Base-by-base conservation (phyloP, 1,140 invertebrate species). In the Camponotus vicinus region DNA sequence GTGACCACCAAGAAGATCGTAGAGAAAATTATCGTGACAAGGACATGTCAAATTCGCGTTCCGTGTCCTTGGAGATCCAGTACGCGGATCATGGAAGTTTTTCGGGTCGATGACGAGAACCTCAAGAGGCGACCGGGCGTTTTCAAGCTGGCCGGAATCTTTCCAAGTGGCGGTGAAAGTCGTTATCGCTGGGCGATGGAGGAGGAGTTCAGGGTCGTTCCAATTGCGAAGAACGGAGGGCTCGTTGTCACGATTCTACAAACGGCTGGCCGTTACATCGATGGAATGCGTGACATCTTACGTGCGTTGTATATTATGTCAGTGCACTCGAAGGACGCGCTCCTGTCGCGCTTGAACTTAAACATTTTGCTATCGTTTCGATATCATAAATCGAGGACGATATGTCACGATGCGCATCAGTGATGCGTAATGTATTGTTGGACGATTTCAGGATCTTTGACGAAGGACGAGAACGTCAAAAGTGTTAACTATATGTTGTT, bases 261-360 rank as follows among this genome's bases (percentile, higher is more conserved):
- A 85, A 85, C 83, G 83, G 83, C 83, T 77, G 83, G 83, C 83
- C 83, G 83, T 85, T 85, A 85, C 71, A 85, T 27, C n/a, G 73
- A 85, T 85, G 45, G 61, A 85, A 79, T 57, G 83, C 75, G 83
- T 78, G 73, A 79, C 59, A 21, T 67, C 55, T 61, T 69, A 37
- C 63, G 79, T 61, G 69, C 55, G 42, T 70, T 75, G 40, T 73
- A 75, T 73, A 18, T 75, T 75, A 75, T 75, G 79, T 63, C 79
- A 83, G 45, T 79, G 83, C 34, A 52, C 40, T 7, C 73, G 57
- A 75, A 77, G 45, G 75, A 85, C 45, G 83, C 59, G 71, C 83
- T 83, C 7, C 21, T 80, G 52, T 55, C 57, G 70, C 70, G 80
- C 57, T 49, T 15, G 45, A 61, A 52, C 40, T 15, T 73, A 42